Evolutionary conservation across 2,113 vertebrate species (phyloP), one percentile per base, ranked within the genome.

Genomic region (Oryzias woworae): DNA sequence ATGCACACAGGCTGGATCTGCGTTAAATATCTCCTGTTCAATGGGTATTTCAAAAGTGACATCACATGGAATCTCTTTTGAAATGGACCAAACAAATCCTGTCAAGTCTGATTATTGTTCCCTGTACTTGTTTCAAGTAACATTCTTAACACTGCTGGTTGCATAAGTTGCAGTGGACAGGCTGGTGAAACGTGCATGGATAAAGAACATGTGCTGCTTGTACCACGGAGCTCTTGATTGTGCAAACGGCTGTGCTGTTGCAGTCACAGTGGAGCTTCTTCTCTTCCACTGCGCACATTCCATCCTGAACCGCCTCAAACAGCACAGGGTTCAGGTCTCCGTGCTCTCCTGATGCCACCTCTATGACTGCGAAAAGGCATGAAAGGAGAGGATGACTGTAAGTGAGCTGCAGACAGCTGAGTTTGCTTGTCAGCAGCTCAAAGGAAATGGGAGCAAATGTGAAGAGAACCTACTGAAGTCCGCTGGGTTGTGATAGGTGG

Each of bases 401-500:
- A 53, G 6, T 31, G 14, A 18, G 1, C 23, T 59, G 5, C 2
- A 47, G 49, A 43, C 28, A 6, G 16, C 36, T 58, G 22, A 5
- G 42, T 17, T n/a, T 57, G 1, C 0, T 62, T 28, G 17, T 62
- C 8, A 58, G 10, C 5, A 20, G 7, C 16, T 36, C 3, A 7
- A 7, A 2, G 43, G 26, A 57, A 6, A 43, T n/a, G 16, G 14
- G 13, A 20, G 4, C 6, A 14, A 31, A n/a, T 6, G 43, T 23
- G 41, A 24, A 95, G 48, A 24, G 22, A 18, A 96, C 95, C 81
- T 91, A 99, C 96, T 97, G 89, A 97, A 99, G 87, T 99, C 95
- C 3, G 97, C 97, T 0, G 96, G 97, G 84, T 99, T 99, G 90
- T 99, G 97, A 85, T 99, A 99, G 0, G 96, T 98, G 16, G 97